A percentile compares a stretch with the other conserved stretches of the same genome.
phyloP scores from a whole-genome alignment of 2,113 vertebrate genomes.

The Eolophus roseicapilla region DNA sequence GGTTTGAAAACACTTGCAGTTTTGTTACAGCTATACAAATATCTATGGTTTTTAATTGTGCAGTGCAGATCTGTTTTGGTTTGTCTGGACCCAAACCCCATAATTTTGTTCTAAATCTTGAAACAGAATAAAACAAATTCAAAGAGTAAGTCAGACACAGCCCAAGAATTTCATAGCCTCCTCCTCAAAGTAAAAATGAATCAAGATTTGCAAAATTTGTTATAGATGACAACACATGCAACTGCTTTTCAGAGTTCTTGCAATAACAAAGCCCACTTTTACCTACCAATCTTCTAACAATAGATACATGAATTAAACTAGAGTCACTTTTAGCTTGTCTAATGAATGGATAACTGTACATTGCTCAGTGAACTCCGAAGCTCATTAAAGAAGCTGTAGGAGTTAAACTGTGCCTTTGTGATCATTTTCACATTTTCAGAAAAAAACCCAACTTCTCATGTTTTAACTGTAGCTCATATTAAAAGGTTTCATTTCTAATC shows the following conservation, averaged over 20 bases:
- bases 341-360: background rate
- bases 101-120: background rate
- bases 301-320: background rate
- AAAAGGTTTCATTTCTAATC: conserved; percentile 64
- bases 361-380: background rate
- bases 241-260: background rate
- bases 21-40: background rate
- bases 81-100: background rate
- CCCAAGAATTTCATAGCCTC: background rate
- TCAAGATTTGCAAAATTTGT: background rate
- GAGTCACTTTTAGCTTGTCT: background rate
- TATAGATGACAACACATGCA: background rate
- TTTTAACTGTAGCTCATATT: conserved; percentile 32
- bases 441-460: background rate
- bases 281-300: background rate
- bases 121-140: background rate
- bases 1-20: background rate
- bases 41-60: background rate
- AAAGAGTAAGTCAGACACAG: background rate
- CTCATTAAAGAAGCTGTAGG: background rate
- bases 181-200: background rate
- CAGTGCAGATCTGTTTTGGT: background rate
- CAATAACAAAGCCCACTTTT: background rate
- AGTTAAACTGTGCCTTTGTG: background rate
- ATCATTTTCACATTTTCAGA: background rate